Evolutionary conservation across 2,797 vertebrate species (phyloP).

Genomic region (Chiroxiphia lanceolata): DNA sequence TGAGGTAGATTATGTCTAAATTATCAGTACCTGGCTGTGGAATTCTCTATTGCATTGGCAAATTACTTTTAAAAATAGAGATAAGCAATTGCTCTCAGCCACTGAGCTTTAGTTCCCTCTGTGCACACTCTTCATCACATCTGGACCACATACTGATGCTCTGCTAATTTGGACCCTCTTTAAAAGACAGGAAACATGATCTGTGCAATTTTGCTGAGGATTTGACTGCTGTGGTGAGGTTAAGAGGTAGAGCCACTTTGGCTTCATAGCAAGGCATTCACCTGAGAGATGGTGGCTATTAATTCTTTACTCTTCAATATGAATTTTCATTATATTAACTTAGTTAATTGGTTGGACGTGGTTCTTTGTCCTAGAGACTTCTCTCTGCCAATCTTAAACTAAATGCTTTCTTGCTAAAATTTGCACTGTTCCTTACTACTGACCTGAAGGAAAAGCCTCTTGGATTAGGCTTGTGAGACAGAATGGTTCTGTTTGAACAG

Average conservation of each 20-base stretch:
- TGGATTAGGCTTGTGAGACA: background rate
- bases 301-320: background rate
- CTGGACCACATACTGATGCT: background rate
- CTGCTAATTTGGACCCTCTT: background rate
- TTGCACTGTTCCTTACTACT: background rate
- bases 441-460: background rate
- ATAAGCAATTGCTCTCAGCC: background rate
- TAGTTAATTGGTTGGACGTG: background rate
- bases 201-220: background rate
- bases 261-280: background rate
- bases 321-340: background rate
- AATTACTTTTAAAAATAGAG: background rate
- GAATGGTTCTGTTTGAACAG: constrained; percentile 28
- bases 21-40: background rate
- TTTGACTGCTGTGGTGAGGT: background rate
- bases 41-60: background rate
- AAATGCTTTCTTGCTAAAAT: background rate
- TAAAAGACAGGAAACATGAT: background rate
- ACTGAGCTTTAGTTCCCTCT: background rate
- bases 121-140: background rate
- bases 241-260: background rate
- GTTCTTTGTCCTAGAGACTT: constrained; percentile 12
- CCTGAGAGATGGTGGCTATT: background rate
- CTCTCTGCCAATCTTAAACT: background rate
- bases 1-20: background rate